Base-by-base conservation (phyloP, 2,888 invertebrate species). In the Epiblema foenella region DNA sequence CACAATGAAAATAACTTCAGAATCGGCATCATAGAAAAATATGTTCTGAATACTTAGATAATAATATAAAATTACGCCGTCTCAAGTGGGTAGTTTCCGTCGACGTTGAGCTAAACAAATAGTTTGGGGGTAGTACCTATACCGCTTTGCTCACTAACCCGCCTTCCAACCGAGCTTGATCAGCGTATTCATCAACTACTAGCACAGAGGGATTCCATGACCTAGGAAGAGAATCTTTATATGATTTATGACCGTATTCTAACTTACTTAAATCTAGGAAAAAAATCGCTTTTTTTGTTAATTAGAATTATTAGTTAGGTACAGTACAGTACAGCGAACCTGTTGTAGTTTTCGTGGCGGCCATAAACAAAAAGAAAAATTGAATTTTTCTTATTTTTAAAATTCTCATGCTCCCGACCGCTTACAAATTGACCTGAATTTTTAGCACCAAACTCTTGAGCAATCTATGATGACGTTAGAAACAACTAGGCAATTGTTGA, bases 401-500 rank as follows among this genome's bases (percentile, higher is more conserved):
- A n/a, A 46, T 46, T 46, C n/a, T 46, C 46, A 46, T 46, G n/a
- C 37, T 51, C 18, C 33, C 1, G n/a, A 49, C 8, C 33, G 58
- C 24, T 52, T 51, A 39, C 24, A 24, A 39, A 59, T 20, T 20
- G 67, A 12, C 67, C 67, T 67, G 18, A 51, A 52, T 67, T 20
- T 24, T 39, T 51, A 5, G 59, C 57, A 59, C 2, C 67, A 9
- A 33, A 42, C 51, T 54, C 52, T 60, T 68, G 60, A 24, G 60
- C 60, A 68, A 68, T 60, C 20, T 4, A 12, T 29, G n/a, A 33
- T 54, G 60, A 59, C 33, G 67, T n/a, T 29, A 39, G 8, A 39
- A 39, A 37, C 51, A 54, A 52, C 54, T 46, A 39, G 15, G 9
- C 7, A 46, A 54, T 15, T 46, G 46, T 42, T 65, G 29, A 46